Evolutionary conservation across 1,140 invertebrate species (phyloP).

Genomic region (Anagrus nilaparvatae): DNA sequence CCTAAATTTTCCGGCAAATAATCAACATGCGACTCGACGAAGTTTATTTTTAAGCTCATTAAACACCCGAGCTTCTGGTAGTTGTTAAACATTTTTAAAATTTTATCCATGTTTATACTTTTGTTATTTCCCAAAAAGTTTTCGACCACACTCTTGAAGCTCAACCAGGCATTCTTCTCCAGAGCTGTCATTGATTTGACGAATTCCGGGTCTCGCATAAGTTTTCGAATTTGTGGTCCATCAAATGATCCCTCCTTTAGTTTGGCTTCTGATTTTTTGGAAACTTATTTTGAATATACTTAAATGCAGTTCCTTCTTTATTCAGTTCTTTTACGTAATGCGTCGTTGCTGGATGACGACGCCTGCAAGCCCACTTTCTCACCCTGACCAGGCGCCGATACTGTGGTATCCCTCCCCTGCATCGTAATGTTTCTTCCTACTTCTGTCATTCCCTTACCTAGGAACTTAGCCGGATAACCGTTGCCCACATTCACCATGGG

Average conservation of each 20-base stretch:
- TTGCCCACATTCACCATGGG: too few relatives aligned
- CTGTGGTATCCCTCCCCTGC: too few relatives aligned
- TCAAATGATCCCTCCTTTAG: conserved; percentile 22
- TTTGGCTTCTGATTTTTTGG: conserved; percentile 16
- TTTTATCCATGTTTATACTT: conserved; percentile 14
- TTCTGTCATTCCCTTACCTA: too few relatives aligned
- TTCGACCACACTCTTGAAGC: conserved; percentile 9
- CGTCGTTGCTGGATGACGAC: too few relatives aligned
- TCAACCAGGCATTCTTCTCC: conserved; percentile 11
- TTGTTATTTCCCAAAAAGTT: conserved; percentile 10
- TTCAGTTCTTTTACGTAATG: conserved; percentile 23
- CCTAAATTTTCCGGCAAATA: conserved; percentile 24
- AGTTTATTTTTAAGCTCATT: conserved; percentile 21
- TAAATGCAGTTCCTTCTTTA: conserved; percentile 10
- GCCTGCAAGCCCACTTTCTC: too few relatives aligned
- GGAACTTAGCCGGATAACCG: too few relatives aligned
- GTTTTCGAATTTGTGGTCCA: conserved; percentile 19
- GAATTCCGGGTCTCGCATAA: conserved; percentile 17
- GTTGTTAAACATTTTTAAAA: conserved; percentile 12
- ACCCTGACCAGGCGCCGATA: too few relatives aligned
- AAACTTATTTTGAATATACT: conserved; percentile 10
- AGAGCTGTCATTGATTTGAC: conserved; percentile 10
- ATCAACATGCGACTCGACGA: conserved; percentile 23
- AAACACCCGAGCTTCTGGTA: conserved; percentile 3
- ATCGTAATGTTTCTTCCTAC: too few relatives aligned